Conservation (phyloP, 2,113 vertebrate species). For the Electrona antarctica region DNA sequence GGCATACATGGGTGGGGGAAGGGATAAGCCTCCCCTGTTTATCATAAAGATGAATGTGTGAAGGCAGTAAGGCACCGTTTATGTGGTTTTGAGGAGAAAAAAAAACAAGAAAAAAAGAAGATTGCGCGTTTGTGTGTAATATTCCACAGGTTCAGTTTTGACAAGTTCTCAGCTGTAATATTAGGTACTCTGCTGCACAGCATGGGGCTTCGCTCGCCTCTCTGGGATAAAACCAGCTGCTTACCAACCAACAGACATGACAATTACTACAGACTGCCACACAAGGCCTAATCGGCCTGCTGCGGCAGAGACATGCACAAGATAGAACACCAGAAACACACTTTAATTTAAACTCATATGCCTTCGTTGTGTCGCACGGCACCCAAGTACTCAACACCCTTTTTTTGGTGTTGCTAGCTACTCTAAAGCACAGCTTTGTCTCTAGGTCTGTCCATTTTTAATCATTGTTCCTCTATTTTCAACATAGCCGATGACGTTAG, state of each 20-base stretch:
- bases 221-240: slow-evolving; percentile 54
- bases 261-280: slow-evolving; percentile 65
- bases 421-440: no score
- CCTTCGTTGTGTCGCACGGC: no score
- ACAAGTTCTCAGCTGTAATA: slow-evolving; percentile 44
- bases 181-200: slow-evolving; percentile 57
- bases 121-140: slow-evolving; percentile 7
- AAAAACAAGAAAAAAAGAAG: slow-evolving; percentile 7
- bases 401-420: no score
- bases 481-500: no score
- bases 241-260: slow-evolving; percentile 61
- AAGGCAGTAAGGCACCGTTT: neutral
- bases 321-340: slow-evolving; percentile 5
- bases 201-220: slow-evolving; percentile 36
- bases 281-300: slow-evolving; percentile 59
- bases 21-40: slow-evolving; percentile 1
- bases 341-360: no score
- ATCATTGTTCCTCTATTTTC: no score
- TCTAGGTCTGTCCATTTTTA: no score
- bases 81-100: neutral
- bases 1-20: neutral
- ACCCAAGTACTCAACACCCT: no score
- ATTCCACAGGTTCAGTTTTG: slow-evolving; percentile 45
- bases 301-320: slow-evolving; percentile 53
- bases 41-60: slow-evolving; percentile 8